Conservation (phyloP, 1,140 invertebrate species). For the Ceratosolen fusciceps region DNA sequence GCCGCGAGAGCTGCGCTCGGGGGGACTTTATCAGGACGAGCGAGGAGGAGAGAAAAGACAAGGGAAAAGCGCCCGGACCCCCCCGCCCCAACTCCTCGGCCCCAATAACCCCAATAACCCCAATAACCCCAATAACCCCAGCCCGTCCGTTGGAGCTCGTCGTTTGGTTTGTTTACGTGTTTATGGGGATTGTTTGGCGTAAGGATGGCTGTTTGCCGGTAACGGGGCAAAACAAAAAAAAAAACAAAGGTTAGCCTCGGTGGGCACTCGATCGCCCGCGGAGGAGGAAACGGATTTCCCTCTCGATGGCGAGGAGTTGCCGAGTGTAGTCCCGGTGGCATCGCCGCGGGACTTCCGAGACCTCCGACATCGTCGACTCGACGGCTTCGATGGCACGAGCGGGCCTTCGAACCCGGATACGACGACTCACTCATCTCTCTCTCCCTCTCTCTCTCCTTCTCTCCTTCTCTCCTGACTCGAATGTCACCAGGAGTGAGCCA, state of each 20-base stretch:
- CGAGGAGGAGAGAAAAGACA: background rate
- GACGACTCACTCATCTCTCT: background rate
- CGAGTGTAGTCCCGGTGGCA: too few relatives aligned
- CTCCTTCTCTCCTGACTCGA: constrained; percentile 34
- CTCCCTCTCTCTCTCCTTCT: background rate
- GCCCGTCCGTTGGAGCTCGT: too few relatives aligned
- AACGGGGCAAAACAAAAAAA: too few relatives aligned
- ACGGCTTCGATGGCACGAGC: background rate
- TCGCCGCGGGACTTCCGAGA: constrained; percentile 4
- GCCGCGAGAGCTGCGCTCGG: too few relatives aligned
- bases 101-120: too few relatives aligned
- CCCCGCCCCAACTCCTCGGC: background rate
- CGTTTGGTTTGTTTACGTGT: too few relatives aligned
- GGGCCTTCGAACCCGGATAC: constrained; percentile 33
- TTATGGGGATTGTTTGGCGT: too few relatives aligned
- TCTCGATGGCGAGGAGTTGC: constrained; percentile 30
- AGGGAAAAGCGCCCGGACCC: background rate
- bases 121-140: too few relatives aligned
- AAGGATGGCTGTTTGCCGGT: too few relatives aligned
- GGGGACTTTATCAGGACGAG: constrained; percentile 20
- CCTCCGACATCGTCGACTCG: constrained; percentile 23
- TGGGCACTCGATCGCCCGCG: too few relatives aligned
- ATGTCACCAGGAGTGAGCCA: constrained; percentile 10
- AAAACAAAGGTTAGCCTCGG: too few relatives aligned
- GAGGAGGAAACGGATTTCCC: constrained; percentile 44